Percentiles rank a stretch among this genome's conserved stretches.
These are phyloP conservation scores for Eledone cirrhosa DNA, from an alignment of 2,888 invertebrate species.

Conservation along the genomic window DNA sequence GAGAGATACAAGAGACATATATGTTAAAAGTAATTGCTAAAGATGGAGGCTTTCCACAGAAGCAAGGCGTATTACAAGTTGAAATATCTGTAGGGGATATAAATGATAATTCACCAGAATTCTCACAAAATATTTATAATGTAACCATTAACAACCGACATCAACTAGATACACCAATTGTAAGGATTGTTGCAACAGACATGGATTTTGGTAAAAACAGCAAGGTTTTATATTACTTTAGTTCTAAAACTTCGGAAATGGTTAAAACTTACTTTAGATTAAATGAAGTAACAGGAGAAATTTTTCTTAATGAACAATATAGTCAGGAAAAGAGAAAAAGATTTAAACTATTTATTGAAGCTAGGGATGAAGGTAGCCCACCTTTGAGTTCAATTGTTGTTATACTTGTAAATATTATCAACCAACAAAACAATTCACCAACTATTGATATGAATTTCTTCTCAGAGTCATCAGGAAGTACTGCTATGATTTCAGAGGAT, in stretches of 20 bases:
- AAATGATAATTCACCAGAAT: constrained; percentile 29
- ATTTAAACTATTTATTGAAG: constrained; percentile 28
- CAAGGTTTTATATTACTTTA: constrained; percentile 67
- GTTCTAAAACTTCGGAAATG: constrained; percentile 33
- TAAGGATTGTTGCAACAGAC: constrained; percentile 79
- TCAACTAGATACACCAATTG: constrained; percentile 39
- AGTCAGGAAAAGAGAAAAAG: constrained; percentile 44
- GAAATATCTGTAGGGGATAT: constrained; percentile 25
- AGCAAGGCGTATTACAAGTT: constrained; percentile 7
- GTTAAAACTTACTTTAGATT: constrained; percentile 34
- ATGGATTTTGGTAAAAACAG: constrained; percentile 83
- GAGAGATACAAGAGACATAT: too few species aligned
- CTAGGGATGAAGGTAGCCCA: too few species aligned
- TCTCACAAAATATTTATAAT: neutral
- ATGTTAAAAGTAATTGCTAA: too few species aligned
- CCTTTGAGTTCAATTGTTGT: constrained; percentile 39
- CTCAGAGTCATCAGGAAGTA: constrained; percentile 35
- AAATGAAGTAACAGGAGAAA: constrained; percentile 18
- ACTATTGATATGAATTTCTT: constrained; percentile 64
- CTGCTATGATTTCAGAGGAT: constrained; percentile 46
- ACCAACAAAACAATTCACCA: constrained; percentile 93
- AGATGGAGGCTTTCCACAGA: constrained; percentile 10
- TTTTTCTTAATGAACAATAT: constrained; percentile 39
- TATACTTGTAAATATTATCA: constrained; percentile 72
- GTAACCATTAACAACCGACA: constrained; percentile 32